Evolutionary conservation across 2,113 vertebrate genomes (phyloP).

Genomic region (Podarcis cretensis): DNA sequence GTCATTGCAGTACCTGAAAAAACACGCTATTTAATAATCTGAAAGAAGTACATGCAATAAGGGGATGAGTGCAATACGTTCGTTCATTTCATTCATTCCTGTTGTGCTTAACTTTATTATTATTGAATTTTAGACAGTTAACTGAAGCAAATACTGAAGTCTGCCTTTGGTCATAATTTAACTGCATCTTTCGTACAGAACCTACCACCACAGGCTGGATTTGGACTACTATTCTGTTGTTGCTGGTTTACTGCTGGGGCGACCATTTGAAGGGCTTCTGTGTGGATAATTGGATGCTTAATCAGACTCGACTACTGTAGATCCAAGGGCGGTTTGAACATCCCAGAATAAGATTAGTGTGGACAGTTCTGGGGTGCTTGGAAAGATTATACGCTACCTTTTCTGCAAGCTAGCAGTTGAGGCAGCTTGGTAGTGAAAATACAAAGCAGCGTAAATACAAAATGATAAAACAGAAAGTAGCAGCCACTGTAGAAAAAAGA

Average conservation of each 20-base stretch:
- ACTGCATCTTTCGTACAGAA: not conserved
- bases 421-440: not conserved
- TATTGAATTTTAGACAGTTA: not conserved
- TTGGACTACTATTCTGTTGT: not conserved
- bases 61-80: not conserved
- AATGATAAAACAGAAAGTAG: not conserved
- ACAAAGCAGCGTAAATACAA: not conserved
- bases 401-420: not conserved
- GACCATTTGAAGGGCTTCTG: not conserved
- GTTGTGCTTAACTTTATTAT: not conserved
- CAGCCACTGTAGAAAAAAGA: not conserved
- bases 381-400: not conserved
- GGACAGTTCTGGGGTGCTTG: not conserved
- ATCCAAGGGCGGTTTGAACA: not conserved
- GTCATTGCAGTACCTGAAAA: not conserved
- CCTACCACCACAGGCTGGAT: not conserved
- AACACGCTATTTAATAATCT: not conserved
- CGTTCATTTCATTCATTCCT: not conserved
- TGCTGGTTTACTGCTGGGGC: not conserved
- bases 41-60: not conserved
- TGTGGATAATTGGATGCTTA: not conserved
- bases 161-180: not conserved
- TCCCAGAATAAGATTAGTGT: not conserved
- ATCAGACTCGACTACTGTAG: not conserved
- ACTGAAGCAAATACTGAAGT: not conserved